These are phyloP conservation scores for Agrochola lota DNA, from an alignment of 2,888 invertebrate species.

Conservation along the genomic window DNA sequence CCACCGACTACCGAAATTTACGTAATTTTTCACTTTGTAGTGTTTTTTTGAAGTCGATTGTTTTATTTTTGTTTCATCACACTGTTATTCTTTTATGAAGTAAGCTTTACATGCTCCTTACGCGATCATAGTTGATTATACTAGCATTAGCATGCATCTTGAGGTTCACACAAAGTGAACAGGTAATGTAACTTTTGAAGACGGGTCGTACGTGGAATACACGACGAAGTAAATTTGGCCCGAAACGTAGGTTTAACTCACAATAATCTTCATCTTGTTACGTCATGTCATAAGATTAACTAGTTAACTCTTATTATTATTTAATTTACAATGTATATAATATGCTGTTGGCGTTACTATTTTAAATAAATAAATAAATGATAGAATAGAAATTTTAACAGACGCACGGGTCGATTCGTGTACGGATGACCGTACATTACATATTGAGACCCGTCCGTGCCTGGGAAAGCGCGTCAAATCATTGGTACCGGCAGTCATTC, in stretches of 20 bases:
- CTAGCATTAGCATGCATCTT: constrained; percentile 29
- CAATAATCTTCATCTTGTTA: not conserved
- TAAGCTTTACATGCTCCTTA: not conserved
- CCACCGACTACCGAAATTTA: too few relatives aligned
- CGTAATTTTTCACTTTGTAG: too few relatives aligned
- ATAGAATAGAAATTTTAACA: not conserved
- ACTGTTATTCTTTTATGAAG: not conserved
- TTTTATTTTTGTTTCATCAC: not conserved
- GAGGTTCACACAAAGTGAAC: constrained; percentile 17
- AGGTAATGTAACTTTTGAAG: constrained; percentile 38
- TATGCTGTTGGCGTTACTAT: too few relatives aligned
- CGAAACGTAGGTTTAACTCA: constrained; percentile 8
- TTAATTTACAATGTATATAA: too few relatives aligned
- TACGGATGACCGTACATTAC: too few relatives aligned
- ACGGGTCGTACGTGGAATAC: constrained; percentile 46
- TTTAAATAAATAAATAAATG: not conserved
- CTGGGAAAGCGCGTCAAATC: not conserved
- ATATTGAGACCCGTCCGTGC: not conserved
- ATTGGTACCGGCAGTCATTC: not conserved
- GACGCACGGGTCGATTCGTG: not conserved
- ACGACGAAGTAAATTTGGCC: constrained; percentile 8
- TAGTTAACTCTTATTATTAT: too few relatives aligned
- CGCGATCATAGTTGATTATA: constrained; percentile 29
- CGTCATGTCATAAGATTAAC: not conserved
- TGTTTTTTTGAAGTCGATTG: too few relatives aligned